Evolutionary conservation across 2,888 invertebrate species (phyloP), one percentile per base, ranked within the genome.

Genomic region (Antitype chi): DNA sequence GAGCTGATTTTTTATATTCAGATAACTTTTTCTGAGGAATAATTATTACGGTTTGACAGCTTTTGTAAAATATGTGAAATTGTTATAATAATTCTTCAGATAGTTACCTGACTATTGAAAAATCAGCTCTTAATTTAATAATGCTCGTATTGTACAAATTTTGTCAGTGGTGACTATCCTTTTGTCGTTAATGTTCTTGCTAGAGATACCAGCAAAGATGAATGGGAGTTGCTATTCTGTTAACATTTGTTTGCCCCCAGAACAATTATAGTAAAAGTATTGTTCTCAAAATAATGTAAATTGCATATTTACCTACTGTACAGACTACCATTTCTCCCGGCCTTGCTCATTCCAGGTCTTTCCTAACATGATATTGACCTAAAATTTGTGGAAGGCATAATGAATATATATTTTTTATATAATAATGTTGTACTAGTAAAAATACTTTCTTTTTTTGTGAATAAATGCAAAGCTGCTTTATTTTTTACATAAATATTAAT

Each of bases 381-480:
- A 63, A 66, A 59, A 4, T 59, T 2, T 43, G 13, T 76, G 28
- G 20, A 76, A 28, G 4, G 23, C 49, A 52, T 59, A 32, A 49
- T 76, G 9, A n/a, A 66, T 74, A 66, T 43, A 74, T 66, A 38
- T 78, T 74, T 74, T 74, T 53, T 78, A 28, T 73, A 76, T 28
- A n/a, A 43, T 55, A 63, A 38, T 49, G n/a, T 43, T 75, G 55
- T 20, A 47, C 13, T 38, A 69, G 28, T 57, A 68, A 67, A 68
- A 75, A n/a, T 52, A 43, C 17, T 53, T 55, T 60, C 13, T 55
- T 70, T 49, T 49, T 62, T 72, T 76, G 70, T 85, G 53, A 70
- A 70, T 72, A 82, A 2, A 70, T 63, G 55, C 84, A 76, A 81
- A 70, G 59, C 25, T 67, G 47, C 38, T 75, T 81, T 85, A 84